These are phyloP conservation scores for Drosophila equinoxialis DNA, from an alignment of 1,140 invertebrate genomes.

Conservation along the genomic window DNA sequence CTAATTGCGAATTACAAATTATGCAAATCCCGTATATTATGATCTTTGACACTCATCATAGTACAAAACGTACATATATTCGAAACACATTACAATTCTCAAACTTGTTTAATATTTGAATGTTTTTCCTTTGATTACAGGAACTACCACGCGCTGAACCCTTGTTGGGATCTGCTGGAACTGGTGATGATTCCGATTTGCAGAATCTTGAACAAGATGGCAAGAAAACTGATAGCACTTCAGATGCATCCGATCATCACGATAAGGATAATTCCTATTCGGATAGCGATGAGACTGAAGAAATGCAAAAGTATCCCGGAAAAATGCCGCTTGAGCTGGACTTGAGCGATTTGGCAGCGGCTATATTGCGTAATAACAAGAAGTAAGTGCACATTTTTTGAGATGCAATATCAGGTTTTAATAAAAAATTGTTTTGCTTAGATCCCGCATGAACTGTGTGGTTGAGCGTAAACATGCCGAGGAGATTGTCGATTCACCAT, in stretches of 20 bases:
- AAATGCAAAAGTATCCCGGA: constrained; percentile 87
- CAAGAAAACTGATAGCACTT: constrained; percentile 58
- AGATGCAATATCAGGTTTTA: no score
- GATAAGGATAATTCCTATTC: constrained; percentile 76
- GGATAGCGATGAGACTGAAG: constrained; percentile 83
- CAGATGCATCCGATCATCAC: constrained; percentile 33
- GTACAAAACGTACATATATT: neutral
- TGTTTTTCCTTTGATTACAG: constrained; percentile 43
- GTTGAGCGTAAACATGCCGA: constrained; percentile 93
- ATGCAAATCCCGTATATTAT: neutral
- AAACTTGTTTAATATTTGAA: no score
- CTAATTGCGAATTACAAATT: no score
- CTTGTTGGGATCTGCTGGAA: constrained; percentile 68
- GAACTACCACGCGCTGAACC: constrained; percentile 81
- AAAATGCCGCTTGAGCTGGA: constrained; percentile 91
- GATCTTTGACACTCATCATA: neutral
- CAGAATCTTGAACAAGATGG: constrained; percentile 69
- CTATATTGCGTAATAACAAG: constrained; percentile 90
- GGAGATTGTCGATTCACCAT: constrained; percentile 90
- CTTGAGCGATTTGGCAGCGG: constrained; percentile 90
- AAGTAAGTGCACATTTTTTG: constrained; percentile 82
- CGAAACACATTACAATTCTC: neutral
- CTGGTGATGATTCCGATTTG: constrained; percentile 64
- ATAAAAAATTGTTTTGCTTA: constrained; percentile 26
- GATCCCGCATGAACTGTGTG: constrained; percentile 93